Evolutionary conservation across 2,888 invertebrate species (phyloP), one percentile per base, ranked within the genome.

Genomic region (Volucella bombylans): DNA sequence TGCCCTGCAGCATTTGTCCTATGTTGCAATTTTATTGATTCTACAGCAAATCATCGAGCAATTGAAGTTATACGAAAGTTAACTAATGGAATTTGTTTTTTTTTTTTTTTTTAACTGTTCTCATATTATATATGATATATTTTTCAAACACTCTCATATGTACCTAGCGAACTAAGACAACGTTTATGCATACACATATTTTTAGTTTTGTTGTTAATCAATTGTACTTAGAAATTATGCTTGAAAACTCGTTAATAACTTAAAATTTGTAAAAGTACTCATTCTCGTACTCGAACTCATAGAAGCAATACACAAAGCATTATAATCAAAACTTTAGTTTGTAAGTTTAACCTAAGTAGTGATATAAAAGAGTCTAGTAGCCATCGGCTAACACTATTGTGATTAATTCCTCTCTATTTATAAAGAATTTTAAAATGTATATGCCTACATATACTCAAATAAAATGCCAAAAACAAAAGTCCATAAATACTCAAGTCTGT

Each of bases 401-500:
- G 80, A 83, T 83, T 80, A 80, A 79, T 83, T 80, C 78, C 67
- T 54, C 79, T 80, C 71, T 83, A 80, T 83, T 80, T 83, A 83
- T 74, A 71, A 61, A 82, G 54, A 9, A 69, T 69, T 68, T 77
- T 59, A 45, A 76, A 76, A 38, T 50, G 18, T 39, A 78, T 49
- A 72, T 64, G 59, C 55, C 64, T 31, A 68, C 49, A 43, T 71
- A 77, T 83, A 79, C 65, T 80, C 45, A 65, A 83, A 69, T 71
- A 80, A 83, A 77, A 43, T 65, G 61, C 54, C 49, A 80, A 83
- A 79, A 83, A 31, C 31, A 31, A 82, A 61, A 14, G 10, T 68
- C 18, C 49, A 71, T 18, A 38, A 62, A 47, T 39, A 45, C 31
- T 39, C 8, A 71, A 43, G 12, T 59, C 10, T 57, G 59, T 74